Conservation (phyloP, 2,113 vertebrate genomes). For the Orthonyx spaldingii region DNA sequence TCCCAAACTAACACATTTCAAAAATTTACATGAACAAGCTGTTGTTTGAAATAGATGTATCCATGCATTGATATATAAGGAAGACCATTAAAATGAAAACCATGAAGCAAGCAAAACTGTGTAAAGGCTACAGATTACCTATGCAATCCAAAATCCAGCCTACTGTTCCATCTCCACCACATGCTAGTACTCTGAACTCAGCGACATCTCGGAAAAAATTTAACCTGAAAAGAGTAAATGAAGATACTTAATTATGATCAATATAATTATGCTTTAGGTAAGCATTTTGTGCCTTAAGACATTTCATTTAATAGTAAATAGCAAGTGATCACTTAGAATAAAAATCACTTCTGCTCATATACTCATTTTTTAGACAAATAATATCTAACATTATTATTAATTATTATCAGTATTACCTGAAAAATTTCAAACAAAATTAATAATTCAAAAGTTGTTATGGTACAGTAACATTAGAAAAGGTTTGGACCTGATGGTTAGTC, state of each 20-base stretch:
- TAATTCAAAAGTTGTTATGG: background rate
- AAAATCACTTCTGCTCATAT: background rate
- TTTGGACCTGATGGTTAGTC: background rate
- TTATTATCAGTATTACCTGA: background rate
- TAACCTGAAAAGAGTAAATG: constrained; percentile 75
- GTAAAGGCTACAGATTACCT: constrained; percentile 71
- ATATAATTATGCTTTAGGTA: background rate
- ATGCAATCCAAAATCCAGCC: constrained; percentile 97
- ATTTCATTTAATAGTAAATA: background rate
- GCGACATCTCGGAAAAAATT: constrained; percentile 93
- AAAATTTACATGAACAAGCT: background rate
- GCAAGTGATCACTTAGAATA: background rate
- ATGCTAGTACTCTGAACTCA: constrained; percentile 88
- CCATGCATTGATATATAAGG: background rate
- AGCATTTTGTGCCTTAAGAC: background rate
- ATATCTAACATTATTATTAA: background rate
- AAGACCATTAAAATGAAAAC: background rate
- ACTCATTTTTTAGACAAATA: background rate
- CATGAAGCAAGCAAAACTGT: background rate
- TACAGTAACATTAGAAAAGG: background rate
- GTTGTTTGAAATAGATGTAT: background rate
- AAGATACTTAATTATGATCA: background rate
- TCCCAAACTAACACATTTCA: background rate
- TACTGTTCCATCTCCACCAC: constrained; percentile 94
- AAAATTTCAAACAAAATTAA: background rate